phyloP scores from a whole-genome alignment of 2,797 vertebrate species.

The Alosa sapidissima region DNA sequence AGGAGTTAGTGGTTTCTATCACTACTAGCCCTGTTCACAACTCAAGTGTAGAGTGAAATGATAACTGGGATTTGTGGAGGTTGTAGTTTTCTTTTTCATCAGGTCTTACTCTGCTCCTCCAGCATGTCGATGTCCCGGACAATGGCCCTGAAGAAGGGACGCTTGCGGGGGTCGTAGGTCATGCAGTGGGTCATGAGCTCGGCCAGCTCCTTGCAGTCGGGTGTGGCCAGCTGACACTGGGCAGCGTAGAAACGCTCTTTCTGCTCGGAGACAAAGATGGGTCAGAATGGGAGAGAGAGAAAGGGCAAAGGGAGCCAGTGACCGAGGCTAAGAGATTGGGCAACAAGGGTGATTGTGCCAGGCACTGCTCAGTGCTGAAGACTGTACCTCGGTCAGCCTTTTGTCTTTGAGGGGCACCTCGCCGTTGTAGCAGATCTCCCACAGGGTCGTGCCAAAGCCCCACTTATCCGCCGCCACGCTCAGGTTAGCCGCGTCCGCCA shows the following conservation, averaged over 20 bases:
- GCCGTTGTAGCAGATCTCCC: constrained; percentile 98
- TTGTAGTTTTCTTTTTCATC: not conserved
- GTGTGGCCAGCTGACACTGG: constrained; percentile 83
- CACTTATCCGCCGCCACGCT: constrained; percentile 93
- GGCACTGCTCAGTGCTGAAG: not conserved
- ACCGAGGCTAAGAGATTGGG: not conserved
- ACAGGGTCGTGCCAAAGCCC: constrained; percentile 97
- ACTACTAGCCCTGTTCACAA: not conserved
- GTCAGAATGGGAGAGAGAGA: not conserved
- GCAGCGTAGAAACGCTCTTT: constrained; percentile 93
- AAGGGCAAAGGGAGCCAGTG: not conserved
- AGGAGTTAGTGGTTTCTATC: not conserved
- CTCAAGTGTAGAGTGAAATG: not conserved
- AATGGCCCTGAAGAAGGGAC: constrained; percentile 96
- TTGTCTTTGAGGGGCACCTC: constrained; percentile 94
- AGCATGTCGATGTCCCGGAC: constrained; percentile 93
- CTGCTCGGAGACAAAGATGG: constrained; percentile 69
- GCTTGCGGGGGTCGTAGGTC: constrained; percentile 94
- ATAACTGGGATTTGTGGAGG: not conserved
- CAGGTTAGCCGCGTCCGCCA: constrained; percentile 81
- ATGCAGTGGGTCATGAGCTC: constrained; percentile 96
- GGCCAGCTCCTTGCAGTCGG: constrained; percentile 89
- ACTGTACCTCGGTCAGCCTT: constrained; percentile 87
- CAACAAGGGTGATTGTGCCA: not conserved
- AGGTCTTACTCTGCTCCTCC: constrained; percentile 82